phyloP scores from a whole-genome alignment of 2,113 vertebrate species.

The Thermophis baileyi region DNA sequence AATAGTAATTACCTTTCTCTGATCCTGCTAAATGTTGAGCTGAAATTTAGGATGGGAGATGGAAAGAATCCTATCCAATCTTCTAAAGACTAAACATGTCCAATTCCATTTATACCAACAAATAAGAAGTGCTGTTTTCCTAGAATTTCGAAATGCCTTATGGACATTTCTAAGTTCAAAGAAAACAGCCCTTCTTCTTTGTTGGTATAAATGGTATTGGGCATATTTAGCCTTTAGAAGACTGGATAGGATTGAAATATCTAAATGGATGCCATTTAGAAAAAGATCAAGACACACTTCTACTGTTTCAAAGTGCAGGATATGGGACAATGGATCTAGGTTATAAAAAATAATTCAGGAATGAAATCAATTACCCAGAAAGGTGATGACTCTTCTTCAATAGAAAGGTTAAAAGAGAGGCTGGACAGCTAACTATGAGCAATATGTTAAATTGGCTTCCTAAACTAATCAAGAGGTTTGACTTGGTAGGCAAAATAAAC shows the following conservation, averaged over 20 bases:
- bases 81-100: background rate
- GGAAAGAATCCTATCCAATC: background rate
- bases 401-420: background rate
- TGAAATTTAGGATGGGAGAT: background rate
- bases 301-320: background rate
- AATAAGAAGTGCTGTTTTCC: too few species aligned
- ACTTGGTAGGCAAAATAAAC: background rate
- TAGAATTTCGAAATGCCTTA: background rate
- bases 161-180: background rate
- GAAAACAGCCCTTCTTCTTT: background rate
- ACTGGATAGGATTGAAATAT: background rate
- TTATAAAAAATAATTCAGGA: background rate
- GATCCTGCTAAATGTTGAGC: background rate
- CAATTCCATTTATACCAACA: background rate
- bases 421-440: background rate
- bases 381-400: background rate
- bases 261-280: background rate
- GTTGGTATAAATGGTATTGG: background rate
- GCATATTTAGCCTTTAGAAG: background rate
- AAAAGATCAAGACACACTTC: background rate
- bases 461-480: background rate
- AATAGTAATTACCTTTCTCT: rapidly evolving
- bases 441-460: background rate
- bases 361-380: background rate
- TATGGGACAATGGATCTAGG: background rate